Base-by-base conservation (phyloP, 2,797 vertebrate genomes). In the Oreortyx pictus region DNA sequence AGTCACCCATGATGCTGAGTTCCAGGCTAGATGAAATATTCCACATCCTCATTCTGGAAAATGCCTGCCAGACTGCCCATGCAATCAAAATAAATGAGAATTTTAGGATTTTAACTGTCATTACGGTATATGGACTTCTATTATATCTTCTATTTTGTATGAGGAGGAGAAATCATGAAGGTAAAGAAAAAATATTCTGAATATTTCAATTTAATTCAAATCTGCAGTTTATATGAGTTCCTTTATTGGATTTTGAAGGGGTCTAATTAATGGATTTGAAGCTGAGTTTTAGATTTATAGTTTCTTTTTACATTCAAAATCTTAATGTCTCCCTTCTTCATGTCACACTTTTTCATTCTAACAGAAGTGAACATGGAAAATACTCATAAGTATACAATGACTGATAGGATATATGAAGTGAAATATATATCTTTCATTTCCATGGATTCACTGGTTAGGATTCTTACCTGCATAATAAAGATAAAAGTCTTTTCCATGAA, bases 71-170 rank as follows among this genome's bases (percentile, higher is more conserved):
- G 44, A 78, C 70, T 89, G 25, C 57, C 65, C 41, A 25, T 33
- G 54, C 16, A 88, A 85, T 77, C 79, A 82, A 94, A 94, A 92
- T 27, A 84, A 93, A 88, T 20, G 13, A 74, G 20, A 83, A 9
- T 17, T 71, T 67, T 84, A 72, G 52, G 68, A 84, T 86, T 94
- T 84, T 46, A 74, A 50, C 37, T 62, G 43, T 85, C 83, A 35
- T 79, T 88, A 39, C 12, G 33, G 44, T 67, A 0, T 25, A 7
- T 33, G 29, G 39, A 41, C 39, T 41, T 41, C 39, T 41, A 41
- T 41, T 41, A 41, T 41, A 14, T 41, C 39, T 57, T 82, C 24
- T 90, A 10, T 88, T 95, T 88, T 59, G 16, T 37, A 39, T 59
- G 37, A 88, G 57, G 27, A 86, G 22, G 7, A 49, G 44, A 89